Evolutionary conservation across 1,140 invertebrate genomes (phyloP).

Genomic region (Magallana ariakensis): DNA sequence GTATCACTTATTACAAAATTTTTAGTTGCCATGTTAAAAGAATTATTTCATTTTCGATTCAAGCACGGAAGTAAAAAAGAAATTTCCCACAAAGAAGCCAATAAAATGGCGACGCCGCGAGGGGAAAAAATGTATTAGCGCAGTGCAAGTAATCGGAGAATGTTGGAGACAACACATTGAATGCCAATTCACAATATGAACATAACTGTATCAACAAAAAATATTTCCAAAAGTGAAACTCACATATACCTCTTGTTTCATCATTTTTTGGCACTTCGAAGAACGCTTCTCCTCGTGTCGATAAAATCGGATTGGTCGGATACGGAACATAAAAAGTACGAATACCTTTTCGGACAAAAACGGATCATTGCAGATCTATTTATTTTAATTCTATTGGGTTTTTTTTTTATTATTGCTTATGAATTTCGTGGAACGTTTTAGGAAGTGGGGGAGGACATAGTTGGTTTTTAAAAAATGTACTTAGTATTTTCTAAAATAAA

Average conservation of each 20-base stretch:
- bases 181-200: too few relatives aligned
- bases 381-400: too few relatives aligned
- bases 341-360: not conserved
- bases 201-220: too few relatives aligned
- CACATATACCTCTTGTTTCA: not conserved
- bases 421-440: too few relatives aligned
- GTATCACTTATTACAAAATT: too few relatives aligned
- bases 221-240: too few relatives aligned
- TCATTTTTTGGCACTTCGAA: not conserved
- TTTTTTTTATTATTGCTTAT: too few relatives aligned
- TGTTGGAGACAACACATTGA: too few relatives aligned
- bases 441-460: too few relatives aligned
- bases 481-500: too few relatives aligned
- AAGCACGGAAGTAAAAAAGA: not conserved
- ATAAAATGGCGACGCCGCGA: not conserved
- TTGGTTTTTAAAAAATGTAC: too few relatives aligned
- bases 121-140: not conserved
- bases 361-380: not conserved
- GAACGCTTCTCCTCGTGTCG: conserved; percentile 1
- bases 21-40: not conserved
- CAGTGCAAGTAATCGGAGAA: too few relatives aligned
- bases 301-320: not conserved
- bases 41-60: not conserved
- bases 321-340: not conserved
- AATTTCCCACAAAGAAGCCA: not conserved